Evolutionary conservation across 53 echinoderm and acorn worm species (phyloP), one percentile per base, ranked within the genome.

Genomic region (Hippasteria phrygiana): DNA sequence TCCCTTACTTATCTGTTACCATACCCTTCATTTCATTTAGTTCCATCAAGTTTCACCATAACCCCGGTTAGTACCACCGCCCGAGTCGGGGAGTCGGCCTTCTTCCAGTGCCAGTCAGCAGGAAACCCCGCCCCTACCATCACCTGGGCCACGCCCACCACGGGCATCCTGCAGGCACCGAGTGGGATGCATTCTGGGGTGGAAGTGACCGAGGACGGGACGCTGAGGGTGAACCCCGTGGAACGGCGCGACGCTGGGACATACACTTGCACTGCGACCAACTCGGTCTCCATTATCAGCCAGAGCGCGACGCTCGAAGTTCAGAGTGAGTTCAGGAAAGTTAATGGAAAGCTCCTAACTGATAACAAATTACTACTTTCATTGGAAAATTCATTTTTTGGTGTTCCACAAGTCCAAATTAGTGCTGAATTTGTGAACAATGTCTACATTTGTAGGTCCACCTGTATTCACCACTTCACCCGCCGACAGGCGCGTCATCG

Each of bases 51-150:
- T 78, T 93, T 96, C 27, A 80, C 75, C 5, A 66, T 48, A 0
- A 37, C 55, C 5, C 97, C 95, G n/a, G 90, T 46, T 12, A 88
- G 91, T 64, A 77, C 93, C 27, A 95, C 81, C 59, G 90, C 88
- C 22, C 45, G 62, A 24, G 92, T 70, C 35, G 92, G 94, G 40
- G 85, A 84, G 35, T 51, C 80, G 33, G 88, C 62, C 7, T 79
- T 75, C 56, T 67, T 97, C 70, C 90, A 90, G 9, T 97, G 97
- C 69, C 59, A 78, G 34, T 87, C 91, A 40, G 90, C 71, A 51
- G 97, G 97, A 16, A 89, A 47, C 62, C 97, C 97, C 62, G 59
- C 89, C 74, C 97, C 97, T 72, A 81, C 87, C 41, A 92, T 97
- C 56, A 81, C 83, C 48, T 97, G 97, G 97, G 92, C 92, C 22